phyloP scores from a whole-genome alignment of 2,888 invertebrate genomes.

The Acanthacorydalis orientalis region DNA sequence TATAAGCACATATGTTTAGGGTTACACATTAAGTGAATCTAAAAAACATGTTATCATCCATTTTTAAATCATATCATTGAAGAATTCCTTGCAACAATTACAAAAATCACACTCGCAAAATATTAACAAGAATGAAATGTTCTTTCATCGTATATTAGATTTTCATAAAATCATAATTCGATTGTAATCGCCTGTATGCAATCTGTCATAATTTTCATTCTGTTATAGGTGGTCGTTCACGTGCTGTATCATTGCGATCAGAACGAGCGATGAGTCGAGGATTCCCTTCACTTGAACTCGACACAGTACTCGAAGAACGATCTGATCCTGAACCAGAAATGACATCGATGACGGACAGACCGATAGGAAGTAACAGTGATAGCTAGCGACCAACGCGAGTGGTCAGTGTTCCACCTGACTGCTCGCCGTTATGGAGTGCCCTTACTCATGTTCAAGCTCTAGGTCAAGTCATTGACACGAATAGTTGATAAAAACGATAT shows the following conservation, averaged over 20 bases:
- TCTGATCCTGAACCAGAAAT: conserved; percentile 53
- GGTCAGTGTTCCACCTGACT: conserved; percentile 22
- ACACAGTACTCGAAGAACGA: conserved; percentile 69
- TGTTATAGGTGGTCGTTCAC: conserved; percentile 31
- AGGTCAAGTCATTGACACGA: conserved; percentile 12
- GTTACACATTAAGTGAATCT: too few relatives aligned
- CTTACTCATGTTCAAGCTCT: conserved; percentile 52
- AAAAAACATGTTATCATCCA: too few relatives aligned
- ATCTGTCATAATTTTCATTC: conserved; percentile 1
- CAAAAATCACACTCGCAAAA: too few relatives aligned
- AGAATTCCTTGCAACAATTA: too few relatives aligned
- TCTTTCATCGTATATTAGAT: too few relatives aligned
- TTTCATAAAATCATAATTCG: too few relatives aligned
- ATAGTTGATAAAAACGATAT: conserved; percentile 1
- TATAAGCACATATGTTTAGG: too few relatives aligned
- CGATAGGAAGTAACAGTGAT: conserved; percentile 5
- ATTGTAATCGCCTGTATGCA: too few relatives aligned
- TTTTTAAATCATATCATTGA: too few relatives aligned
- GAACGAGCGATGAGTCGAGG: conserved; percentile 52
- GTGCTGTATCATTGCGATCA: conserved; percentile 42
- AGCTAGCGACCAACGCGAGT: conserved; percentile 23
- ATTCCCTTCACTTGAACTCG: conserved; percentile 63
- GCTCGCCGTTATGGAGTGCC: conserved; percentile 68
- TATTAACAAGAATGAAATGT: too few relatives aligned
- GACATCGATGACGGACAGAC: conserved; percentile 19